These are phyloP conservation scores for Drosophila subsilvestris DNA, from an alignment of 2,888 invertebrate species.

Conservation along the genomic window DNA sequence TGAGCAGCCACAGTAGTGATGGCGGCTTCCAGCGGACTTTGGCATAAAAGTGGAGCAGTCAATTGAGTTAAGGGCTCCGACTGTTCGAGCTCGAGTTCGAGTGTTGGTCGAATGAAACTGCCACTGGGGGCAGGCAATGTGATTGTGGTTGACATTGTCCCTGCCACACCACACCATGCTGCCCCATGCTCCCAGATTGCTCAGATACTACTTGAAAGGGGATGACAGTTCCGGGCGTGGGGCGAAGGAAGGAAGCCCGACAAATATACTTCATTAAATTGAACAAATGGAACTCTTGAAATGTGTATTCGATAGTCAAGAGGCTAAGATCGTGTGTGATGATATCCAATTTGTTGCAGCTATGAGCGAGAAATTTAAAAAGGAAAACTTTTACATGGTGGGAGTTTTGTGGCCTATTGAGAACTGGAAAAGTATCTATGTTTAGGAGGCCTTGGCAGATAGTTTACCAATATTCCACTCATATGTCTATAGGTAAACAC, in stretches of 20 bases:
- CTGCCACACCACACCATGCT: neutral
- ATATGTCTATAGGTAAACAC: too few relatives aligned
- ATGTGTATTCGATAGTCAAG: constrained; percentile 12
- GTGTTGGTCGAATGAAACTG: constrained; percentile 1
- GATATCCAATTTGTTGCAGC: constrained; percentile 2
- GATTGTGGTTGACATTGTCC: constrained; percentile 33
- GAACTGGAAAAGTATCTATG: neutral
- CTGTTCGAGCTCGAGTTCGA: too few relatives aligned
- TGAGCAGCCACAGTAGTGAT: constrained; percentile 52
- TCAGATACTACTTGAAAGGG: constrained; percentile 40
- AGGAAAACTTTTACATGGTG: neutral
- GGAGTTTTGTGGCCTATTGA: neutral
- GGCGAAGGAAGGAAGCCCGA: constrained; percentile 15
- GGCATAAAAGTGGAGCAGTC: constrained; percentile 18
- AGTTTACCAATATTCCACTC: too few relatives aligned
- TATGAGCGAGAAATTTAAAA: neutral
- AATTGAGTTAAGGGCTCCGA: constrained; percentile 51
- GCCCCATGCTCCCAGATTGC: constrained; percentile 12
- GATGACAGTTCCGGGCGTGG: constrained; percentile 27
- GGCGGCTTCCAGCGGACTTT: constrained; percentile 17
- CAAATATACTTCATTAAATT: constrained; percentile 46
- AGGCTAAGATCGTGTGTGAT: constrained; percentile 1
- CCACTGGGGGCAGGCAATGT: constrained; percentile 5
- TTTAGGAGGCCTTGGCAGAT: too few relatives aligned
- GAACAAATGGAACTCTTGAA: constrained; percentile 38